Conservation (phyloP, 2,113 vertebrate genomes). For the Hypanus sabinus region DNA sequence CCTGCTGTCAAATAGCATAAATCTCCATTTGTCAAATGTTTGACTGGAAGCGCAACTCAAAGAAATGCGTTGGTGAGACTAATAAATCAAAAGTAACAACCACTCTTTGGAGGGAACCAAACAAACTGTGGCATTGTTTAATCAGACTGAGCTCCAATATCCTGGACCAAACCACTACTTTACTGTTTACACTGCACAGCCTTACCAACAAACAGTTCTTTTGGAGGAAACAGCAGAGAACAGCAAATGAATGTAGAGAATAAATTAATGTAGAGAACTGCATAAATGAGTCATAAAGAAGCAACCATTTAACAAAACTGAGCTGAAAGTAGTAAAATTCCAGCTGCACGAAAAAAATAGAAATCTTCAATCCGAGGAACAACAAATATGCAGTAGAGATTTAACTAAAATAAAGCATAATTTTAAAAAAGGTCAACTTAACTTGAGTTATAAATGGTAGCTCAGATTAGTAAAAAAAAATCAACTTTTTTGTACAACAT, state of each 20-base stretch:
- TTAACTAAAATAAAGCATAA: neutral
- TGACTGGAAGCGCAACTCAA: constrained; percentile 27
- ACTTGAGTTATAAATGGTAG: neutral
- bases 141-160: neutral
- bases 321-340: neutral
- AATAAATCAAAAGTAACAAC: constrained; percentile 35
- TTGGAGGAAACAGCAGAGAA: neutral
- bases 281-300: neutral
- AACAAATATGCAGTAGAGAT: neutral
- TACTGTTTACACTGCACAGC: constrained; percentile 1
- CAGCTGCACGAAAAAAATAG: too few species aligned
- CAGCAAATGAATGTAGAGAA: neutral
- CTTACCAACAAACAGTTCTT: neutral
- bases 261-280: neutral
- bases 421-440: neutral
- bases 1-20: constrained; percentile 60
- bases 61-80: neutral
- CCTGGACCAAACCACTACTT: neutral
- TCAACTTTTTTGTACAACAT: neutral
- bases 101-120: constrained; percentile 19
- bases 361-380: neutral
- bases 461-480: neutral
- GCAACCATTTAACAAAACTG: neutral
- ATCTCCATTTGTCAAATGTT: constrained; percentile 57
- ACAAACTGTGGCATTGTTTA: constrained; percentile 32